Base-by-base conservation (phyloP, 2,113 vertebrate species). In the Silurus asotus region DNA sequence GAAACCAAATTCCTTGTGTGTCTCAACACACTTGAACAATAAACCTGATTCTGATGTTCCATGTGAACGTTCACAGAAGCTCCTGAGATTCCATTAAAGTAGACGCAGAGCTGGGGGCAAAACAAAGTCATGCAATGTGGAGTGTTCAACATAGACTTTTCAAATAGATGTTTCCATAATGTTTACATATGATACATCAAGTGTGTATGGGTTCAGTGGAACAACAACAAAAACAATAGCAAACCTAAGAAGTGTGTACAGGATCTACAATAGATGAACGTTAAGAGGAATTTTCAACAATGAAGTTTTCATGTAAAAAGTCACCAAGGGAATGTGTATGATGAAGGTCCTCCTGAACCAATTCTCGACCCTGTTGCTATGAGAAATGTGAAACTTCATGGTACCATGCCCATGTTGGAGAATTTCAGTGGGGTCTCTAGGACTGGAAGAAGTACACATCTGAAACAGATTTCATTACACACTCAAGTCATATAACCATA, bases 341-440 rank as follows among this genome's bases (percentile, higher is more conserved):
- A 65, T 58, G 48, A 79, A 82, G 55, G 23, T 56, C 70, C 59
- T 61, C 51, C 84, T 93, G 93, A 94, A 92, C 93, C 83, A 93
- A 90, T 93, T 94, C 86, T 78, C 19, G 74, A 83, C 49, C 4
- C 37, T 69, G 45, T 81, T 88, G 84, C 81, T 88, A 49, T 62
- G 45, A 84, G 76, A 70, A 82, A 69, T 19, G 51, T n/a, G 11
- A 51, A 55, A 15, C n/a, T 37, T 83, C 70, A 62, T 23, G 25
- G 14, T 28, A 49, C 61, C 48, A 65, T 51, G 17, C 48, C 49
- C 53, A 25, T 2, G 14, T 55, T 58, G 1, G 19, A 56, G 56
- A 37, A 59, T 61, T 11, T 45, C 48, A 49, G 13, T 14, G 59
- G 17, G 58, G 8, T 80, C 19, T 19, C 62, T 37, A 37, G 55